Evolutionary conservation across 1,140 invertebrate species (phyloP).

Genomic region (Muscidifurax raptorellus): DNA sequence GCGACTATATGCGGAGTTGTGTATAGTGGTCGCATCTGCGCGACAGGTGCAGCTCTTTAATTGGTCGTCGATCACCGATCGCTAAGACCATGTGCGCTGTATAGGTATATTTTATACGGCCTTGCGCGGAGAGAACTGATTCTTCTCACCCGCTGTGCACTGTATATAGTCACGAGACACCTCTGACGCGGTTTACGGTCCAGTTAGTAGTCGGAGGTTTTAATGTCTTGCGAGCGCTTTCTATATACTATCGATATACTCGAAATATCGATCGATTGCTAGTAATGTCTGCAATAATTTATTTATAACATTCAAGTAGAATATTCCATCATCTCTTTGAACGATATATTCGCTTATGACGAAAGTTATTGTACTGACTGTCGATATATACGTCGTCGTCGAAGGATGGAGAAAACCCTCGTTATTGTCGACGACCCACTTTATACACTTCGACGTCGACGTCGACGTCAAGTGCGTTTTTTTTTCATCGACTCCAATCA

Average conservation of each 20-base stretch:
- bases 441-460: background rate
- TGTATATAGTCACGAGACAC: background rate
- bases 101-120: background rate
- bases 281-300: background rate
- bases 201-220: background rate
- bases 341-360: too few species aligned
- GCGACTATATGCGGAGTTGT: too few species aligned
- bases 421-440: slow-evolving; percentile 18
- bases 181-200: background rate
- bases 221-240: slow-evolving; percentile 8
- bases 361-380: background rate
- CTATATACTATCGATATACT: background rate
- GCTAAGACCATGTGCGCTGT: background rate
- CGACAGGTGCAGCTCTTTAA: slow-evolving; percentile 7
- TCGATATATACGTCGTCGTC: slow-evolving; percentile 3
- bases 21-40: background rate
- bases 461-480: background rate
- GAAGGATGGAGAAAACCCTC: slow-evolving; percentile 6
- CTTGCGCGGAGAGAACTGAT: background rate
- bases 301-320: background rate
- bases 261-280: background rate
- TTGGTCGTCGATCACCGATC: slow-evolving; percentile 20
- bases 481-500: too few species aligned
- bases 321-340: background rate
- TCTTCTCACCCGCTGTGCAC: background rate